Evolutionary conservation across 1,140 invertebrate genomes (phyloP), one percentile per base, ranked within the genome.

Genomic region (Nasonia giraulti): DNA sequence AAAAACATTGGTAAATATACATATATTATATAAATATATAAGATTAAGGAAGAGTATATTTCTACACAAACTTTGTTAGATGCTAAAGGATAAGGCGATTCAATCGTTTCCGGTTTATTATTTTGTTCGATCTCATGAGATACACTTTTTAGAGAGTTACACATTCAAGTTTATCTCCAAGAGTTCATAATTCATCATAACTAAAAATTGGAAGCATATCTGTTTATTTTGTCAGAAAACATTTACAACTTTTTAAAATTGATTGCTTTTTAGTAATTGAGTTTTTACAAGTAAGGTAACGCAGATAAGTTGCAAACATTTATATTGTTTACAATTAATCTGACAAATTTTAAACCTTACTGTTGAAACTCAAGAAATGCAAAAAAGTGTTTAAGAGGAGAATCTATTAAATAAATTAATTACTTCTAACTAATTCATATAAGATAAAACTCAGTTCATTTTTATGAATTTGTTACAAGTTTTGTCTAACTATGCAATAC

Each of bases 31-130:
- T 81, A 85, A 87, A 87, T 86, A 83, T 73, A 37, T 88, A 89
- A 83, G 73, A 84, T 82, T 89, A 90, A 88, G 85, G 82, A 88
- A 88, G 87, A 87, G 77, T 89, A 89, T 88, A 89, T 90, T 90
- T 90, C 89, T 90, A 89, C 86, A 87, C 78, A 87, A 86, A 87
- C 86, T 86, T 88, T 86, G 87, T 85, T 89, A 87, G 87, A 85
- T 71, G 62, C 84, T 82, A 85, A 80, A 68, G 68, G 27, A 73
- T 82, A 62, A 71, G 80, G 68, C 23, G 7, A 83, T 69, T 74
- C 3, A 80, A 50, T 74, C 47, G 50, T 84, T 80, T 80, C 55
- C 55, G 55, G 55, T 31, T 71, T 71, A 17, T 47, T 69, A 3
- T 78, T 82, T 78, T 82, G 27, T 71, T 40, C 23, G 17, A 85